Conservation (phyloP, 2,113 vertebrate genomes). For the Harpagus bidentatus region DNA sequence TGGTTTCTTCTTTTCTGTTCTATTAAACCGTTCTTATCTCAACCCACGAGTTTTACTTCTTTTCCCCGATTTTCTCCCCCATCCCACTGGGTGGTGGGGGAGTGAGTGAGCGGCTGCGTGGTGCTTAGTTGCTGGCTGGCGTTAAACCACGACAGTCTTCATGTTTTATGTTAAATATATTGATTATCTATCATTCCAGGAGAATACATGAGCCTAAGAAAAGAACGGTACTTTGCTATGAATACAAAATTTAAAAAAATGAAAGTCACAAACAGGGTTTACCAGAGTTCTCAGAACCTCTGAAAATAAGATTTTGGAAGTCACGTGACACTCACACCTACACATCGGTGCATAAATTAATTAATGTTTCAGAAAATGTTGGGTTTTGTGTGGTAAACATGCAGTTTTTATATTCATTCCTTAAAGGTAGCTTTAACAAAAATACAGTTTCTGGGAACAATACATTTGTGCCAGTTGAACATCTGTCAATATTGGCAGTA, state of each 20-base stretch:
- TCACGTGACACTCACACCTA: neutral
- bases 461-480: neutral
- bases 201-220: neutral
- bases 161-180: neutral
- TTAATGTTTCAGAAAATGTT: neutral
- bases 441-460: neutral
- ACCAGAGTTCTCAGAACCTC: neutral
- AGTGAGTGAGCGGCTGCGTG: too few species aligned
- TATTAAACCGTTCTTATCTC: too few species aligned
- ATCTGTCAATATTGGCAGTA: neutral
- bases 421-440: neutral
- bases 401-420: neutral
- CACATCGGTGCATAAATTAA: neutral
- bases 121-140: too few species aligned
- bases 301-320: neutral
- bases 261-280: neutral
- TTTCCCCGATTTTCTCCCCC: too few species aligned
- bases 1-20: too few species aligned
- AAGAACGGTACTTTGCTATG: neutral
- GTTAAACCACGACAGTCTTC: neutral
- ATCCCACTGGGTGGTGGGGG: too few species aligned
- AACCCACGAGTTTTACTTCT: too few species aligned
- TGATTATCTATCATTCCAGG: neutral
- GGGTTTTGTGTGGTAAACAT: neutral
- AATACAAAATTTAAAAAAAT: neutral